phyloP scores from a whole-genome alignment of 2,888 invertebrate genomes.

The Lepas anatifera region DNA sequence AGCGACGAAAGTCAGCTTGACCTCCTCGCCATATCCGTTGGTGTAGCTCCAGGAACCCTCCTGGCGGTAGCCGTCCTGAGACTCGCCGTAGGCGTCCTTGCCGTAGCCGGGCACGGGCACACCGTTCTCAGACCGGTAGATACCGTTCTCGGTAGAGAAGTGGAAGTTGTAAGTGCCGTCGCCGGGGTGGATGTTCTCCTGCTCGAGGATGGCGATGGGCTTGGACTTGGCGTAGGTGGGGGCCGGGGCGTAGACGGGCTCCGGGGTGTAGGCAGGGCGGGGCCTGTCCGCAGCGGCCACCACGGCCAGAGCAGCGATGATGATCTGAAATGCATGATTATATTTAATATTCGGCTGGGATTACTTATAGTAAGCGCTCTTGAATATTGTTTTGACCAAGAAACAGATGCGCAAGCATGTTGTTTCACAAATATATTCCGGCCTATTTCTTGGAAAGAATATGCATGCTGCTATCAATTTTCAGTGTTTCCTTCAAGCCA shows the following conservation, averaged over 20 bases:
- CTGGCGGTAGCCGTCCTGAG: not conserved
- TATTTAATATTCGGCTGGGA: no score
- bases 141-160: not conserved
- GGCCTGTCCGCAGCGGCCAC: not conserved
- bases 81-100: not conserved
- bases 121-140: not conserved
- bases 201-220: not conserved
- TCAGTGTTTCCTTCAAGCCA: no score
- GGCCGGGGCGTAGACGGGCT: not conserved
- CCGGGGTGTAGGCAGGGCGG: not conserved
- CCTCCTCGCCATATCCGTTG: not conserved
- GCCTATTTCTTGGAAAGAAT: no score
- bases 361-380: no score
- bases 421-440: no score
- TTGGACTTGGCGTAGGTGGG: not conserved
- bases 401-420: no score
- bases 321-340: not conserved
- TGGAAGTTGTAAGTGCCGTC: not conserved
- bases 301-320: not conserved
- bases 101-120: conserved; percentile 3
- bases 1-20: not conserved
- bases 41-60: conserved; percentile 3
- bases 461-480: no score
- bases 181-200: not conserved
- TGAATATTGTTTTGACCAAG: no score